These are phyloP conservation scores for Recurvirostra avosetta DNA, from an alignment of 2,113 vertebrate species.

Conservation along the genomic window DNA sequence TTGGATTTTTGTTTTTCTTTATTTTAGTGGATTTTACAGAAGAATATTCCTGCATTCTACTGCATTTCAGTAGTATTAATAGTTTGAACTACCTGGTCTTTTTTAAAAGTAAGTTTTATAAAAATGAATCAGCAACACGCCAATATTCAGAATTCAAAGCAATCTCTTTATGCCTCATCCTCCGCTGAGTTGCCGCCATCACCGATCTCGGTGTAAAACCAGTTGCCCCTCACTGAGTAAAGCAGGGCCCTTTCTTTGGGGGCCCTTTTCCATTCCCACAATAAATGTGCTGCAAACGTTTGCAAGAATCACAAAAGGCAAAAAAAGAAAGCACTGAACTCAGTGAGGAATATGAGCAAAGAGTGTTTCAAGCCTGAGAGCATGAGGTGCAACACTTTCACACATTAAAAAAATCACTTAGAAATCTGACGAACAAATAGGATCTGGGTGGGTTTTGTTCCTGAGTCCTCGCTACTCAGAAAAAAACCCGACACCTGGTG, in stretches of 20 bases:
- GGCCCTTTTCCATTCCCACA: background rate
- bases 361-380: background rate
- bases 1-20: background rate
- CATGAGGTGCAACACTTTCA: background rate
- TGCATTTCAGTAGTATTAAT: background rate
- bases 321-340: background rate
- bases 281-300: background rate
- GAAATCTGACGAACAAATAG: background rate
- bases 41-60: background rate
- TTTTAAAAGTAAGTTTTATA: background rate
- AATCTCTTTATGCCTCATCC: background rate
- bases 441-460: background rate
- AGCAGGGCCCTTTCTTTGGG: background rate
- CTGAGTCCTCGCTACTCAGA: background rate
- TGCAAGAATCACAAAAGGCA: background rate
- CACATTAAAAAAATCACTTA: background rate
- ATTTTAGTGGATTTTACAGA: background rate
- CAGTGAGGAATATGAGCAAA: background rate
- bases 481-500: background rate
- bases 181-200: background rate
- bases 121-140: background rate
- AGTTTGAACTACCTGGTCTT: background rate
- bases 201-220: background rate
- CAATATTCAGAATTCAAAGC: background rate
- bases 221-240: background rate